phyloP scores from a whole-genome alignment of 2,888 invertebrate species.

The Plebejus argus region DNA sequence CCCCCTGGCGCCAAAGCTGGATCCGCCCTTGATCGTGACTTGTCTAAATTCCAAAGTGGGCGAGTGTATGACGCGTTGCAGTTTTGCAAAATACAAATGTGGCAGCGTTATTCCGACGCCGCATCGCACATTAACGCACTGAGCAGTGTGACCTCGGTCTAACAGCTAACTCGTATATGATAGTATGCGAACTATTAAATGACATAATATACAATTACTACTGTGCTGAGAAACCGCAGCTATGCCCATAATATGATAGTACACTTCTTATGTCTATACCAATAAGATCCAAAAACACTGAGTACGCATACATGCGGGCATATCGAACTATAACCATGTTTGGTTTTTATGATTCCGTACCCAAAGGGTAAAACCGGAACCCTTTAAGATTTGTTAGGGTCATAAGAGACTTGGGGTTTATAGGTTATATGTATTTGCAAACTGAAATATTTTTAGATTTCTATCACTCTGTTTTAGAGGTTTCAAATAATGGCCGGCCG shows the following conservation, averaged over 20 bases:
- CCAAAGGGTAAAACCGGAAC: no score
- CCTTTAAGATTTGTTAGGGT: no score
- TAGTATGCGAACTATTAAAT: slow-evolving; percentile 13
- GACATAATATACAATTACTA: slow-evolving; percentile 33
- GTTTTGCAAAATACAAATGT: background rate
- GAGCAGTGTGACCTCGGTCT: background rate
- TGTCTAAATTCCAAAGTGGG: no score
- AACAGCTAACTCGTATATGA: background rate
- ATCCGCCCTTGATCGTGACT: no score
- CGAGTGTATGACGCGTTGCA: background rate
- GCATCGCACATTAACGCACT: background rate
- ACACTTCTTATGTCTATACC: background rate
- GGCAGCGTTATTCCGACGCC: background rate
- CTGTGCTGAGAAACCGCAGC: slow-evolving; percentile 30
- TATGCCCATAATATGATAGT: background rate
- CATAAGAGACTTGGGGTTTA: no score
- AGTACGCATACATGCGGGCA: background rate
- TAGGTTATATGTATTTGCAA: no score
- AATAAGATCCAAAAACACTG: background rate
- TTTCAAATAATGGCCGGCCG: no score
- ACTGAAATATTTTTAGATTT: no score
- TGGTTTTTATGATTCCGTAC: no score
- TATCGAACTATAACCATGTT: background rate
- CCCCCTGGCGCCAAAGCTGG: no score
- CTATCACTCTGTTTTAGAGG: no score